Evolutionary conservation across 2,113 vertebrate genomes (phyloP), one percentile per base, ranked within the genome.

Genomic region (Pachycephala philippinensis): DNA sequence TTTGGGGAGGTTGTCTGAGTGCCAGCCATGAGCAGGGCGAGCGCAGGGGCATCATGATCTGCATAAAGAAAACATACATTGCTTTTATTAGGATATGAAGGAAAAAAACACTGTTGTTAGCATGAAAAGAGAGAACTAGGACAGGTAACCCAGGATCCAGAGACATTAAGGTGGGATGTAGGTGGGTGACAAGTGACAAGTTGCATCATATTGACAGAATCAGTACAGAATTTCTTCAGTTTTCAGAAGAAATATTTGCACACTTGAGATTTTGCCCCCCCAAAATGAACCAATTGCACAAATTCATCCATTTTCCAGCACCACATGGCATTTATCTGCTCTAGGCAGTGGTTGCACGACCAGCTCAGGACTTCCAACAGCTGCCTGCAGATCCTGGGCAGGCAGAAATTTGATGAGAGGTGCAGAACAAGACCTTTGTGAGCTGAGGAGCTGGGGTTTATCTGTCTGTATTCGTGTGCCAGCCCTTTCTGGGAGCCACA

Each of bases 1-100:
- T 98, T 98, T 28, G 98, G 98, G 1, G 98, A 97, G 2, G 98
- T 98, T 99, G 98, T 99, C 91, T 99, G 99, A 1, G 98, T 99
- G 13, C 98, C 99, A 16, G 99, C 99, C 88, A 98, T 65, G 87
- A 99, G 98, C 82, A 99, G 95, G 95, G 98, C 97, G 23, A 98
- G 94, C 5, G 69, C 96, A 33, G 98, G 98, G 60, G 98, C 79
- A 60, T 91, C 78, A 98, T 47, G 30, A 98, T 99, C 98, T 4
- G 68, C 89, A 35, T 98, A 97, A 2, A 97, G 44, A 87, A 98
- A 99, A 37, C 24, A 23, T 5, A 11, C 68, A 59, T 69, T 85
- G 45, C 10, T 82, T 53, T 98, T 35, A 28, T 89, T 49, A 53
- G 69, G 42, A 40, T 1, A 56, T 17, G 65, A 28, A 72, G 3